Conservation (phyloP, 1,140 invertebrate genomes). For the Anadara kagoshimensis region DNA sequence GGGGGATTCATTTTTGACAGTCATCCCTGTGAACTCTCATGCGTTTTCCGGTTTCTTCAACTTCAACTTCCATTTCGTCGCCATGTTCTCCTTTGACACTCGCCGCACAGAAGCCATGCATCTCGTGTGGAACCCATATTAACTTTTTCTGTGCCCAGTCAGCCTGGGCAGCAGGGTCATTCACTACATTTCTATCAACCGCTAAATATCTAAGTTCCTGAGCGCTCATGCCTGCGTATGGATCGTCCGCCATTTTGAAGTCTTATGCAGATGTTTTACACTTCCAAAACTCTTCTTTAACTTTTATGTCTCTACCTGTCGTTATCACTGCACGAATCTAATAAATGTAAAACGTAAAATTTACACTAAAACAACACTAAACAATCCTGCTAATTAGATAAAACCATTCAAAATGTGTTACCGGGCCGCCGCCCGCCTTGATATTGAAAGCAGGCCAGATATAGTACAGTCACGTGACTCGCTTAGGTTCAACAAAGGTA, state of each 20-base stretch:
- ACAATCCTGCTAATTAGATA: not conserved
- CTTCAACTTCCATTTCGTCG: constrained; percentile 97
- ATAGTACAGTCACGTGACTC: constrained; percentile 44
- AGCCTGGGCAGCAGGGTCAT: constrained; percentile 95
- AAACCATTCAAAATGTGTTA: constrained; percentile 19
- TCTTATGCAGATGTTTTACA: too few species aligned
- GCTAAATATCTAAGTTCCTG: constrained; percentile 74
- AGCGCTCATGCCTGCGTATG: constrained; percentile 53
- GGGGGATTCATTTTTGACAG: constrained; percentile 99
- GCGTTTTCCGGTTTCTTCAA: constrained; percentile 94
- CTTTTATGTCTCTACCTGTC: too few species aligned
- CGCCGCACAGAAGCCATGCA: constrained; percentile 95
- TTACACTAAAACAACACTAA: too few species aligned
- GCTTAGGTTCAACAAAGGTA: constrained; percentile 42
- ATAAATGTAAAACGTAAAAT: too few species aligned
- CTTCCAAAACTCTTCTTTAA: too few species aligned
- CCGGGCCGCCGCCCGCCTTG: constrained; percentile 49
- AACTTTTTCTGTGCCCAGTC: constrained; percentile 99
- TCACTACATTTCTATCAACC: constrained; percentile 73
- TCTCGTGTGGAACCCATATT: constrained; percentile 98
- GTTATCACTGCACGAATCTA: too few species aligned
- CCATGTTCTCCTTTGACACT: constrained; percentile 95
- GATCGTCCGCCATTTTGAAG: constrained; percentile 67
- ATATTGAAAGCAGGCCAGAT: constrained; percentile 17
- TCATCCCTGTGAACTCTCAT: constrained; percentile 90